Percentiles rank a stretch among this genome's conserved stretches.
Evolutionary conservation across 1,140 invertebrate species (phyloP).

Genomic region (Cephus cinctus): DNA sequence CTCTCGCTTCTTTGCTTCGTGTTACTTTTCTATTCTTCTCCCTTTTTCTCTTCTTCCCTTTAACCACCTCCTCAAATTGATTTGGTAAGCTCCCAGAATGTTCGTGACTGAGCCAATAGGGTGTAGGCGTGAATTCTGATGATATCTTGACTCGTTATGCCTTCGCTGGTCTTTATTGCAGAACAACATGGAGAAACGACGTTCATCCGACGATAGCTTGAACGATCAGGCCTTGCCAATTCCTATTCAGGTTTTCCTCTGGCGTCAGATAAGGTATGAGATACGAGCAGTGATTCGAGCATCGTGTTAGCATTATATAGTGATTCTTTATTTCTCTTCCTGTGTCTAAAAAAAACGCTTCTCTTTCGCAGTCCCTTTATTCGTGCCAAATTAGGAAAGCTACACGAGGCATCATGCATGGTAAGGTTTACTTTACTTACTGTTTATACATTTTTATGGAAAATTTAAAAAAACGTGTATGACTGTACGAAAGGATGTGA

Average conservation of each 20-base stretch:
- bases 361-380: slow-evolving; percentile 73
- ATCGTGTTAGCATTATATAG: slow-evolving; percentile 9
- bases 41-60: too few species aligned
- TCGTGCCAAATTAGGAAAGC: slow-evolving; percentile 88
- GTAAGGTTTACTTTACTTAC: slow-evolving; percentile 61
- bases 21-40: too few species aligned
- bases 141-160: too few species aligned
- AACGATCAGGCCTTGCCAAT: slow-evolving; percentile 86
- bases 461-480: slow-evolving; percentile 7
- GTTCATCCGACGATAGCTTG: slow-evolving; percentile 54
- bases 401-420: slow-evolving; percentile 96
- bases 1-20: too few species aligned
- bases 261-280: slow-evolving; percentile 91
- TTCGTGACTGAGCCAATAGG: too few species aligned
- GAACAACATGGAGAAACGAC: slow-evolving; percentile 43
- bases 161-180: too few species aligned
- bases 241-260: slow-evolving; percentile 95
- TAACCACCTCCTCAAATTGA: too few species aligned
- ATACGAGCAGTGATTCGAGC: slow-evolving; percentile 11
- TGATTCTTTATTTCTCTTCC: slow-evolving; percentile 4
- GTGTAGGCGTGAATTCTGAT: too few species aligned
- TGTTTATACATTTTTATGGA: slow-evolving; percentile 19
- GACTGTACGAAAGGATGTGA: slow-evolving; percentile 12
- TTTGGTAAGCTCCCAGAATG: too few species aligned
- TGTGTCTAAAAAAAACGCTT: slow-evolving; percentile 2